These are phyloP conservation scores for Craniophora ligustri DNA, from an alignment of 2,888 invertebrate genomes.

Conservation along the genomic window DNA sequence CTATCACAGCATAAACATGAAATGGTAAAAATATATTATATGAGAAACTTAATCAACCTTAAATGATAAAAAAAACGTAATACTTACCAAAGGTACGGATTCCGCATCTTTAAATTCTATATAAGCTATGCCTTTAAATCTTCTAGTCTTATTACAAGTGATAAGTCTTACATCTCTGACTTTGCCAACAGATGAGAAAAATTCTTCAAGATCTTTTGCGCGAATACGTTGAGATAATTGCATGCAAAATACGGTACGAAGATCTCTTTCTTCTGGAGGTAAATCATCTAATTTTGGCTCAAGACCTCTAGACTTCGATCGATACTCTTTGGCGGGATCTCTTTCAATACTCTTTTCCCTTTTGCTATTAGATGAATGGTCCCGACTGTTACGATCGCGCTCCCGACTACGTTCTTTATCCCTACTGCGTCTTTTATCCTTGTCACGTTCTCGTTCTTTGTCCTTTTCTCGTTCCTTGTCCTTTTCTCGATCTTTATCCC, in stretches of 20 bases:
- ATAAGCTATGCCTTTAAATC: conserved; percentile 99
- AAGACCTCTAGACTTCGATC: conserved; percentile 85
- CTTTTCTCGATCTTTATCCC: conserved; percentile 74
- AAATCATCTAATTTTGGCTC: conserved; percentile 92
- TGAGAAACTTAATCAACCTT: too few species aligned
- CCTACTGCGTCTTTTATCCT: conserved; percentile 64
- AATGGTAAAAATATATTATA: too few species aligned
- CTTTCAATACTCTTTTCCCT: conserved; percentile 75
- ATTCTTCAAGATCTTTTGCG: conserved; percentile 98
- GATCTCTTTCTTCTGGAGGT: conserved; percentile 98
- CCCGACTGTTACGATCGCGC: conserved; percentile 70
- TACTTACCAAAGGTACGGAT: conserved; percentile 96
- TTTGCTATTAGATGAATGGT: conserved; percentile 65
- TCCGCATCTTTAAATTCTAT: conserved; percentile 99
- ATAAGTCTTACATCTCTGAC: conserved; percentile 99
- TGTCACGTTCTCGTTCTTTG: conserved; percentile 72
- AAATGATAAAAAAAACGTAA: background rate
- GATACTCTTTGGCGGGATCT: conserved; percentile 74
- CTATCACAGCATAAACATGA: too few species aligned
- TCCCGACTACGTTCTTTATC: conserved; percentile 76
- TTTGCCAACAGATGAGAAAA: conserved; percentile 99
- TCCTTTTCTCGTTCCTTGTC: conserved; percentile 67
- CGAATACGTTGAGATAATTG: conserved; percentile 98
- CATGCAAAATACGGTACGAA: conserved; percentile 99
- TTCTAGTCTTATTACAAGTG: conserved; percentile 99